A percentile compares a stretch with the other conserved stretches of the same genome.
These are phyloP conservation scores for Chlamydotis undulata DNA, from an alignment of 2,113 vertebrate species.

Conservation along the genomic window DNA sequence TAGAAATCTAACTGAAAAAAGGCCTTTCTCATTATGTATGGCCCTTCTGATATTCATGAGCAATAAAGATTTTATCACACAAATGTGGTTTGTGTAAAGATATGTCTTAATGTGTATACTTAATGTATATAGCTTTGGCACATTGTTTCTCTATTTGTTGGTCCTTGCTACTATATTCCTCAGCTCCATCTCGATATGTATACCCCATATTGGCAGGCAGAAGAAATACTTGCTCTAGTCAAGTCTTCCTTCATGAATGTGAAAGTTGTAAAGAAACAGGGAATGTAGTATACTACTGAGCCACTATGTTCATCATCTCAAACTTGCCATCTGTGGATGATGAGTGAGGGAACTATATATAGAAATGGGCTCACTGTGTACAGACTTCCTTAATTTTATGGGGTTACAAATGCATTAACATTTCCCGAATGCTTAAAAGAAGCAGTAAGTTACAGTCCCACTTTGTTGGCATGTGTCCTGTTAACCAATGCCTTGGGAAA, in stretches of 20 bases:
- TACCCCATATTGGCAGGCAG: not conserved
- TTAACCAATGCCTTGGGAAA: not conserved
- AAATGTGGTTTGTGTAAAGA: not conserved
- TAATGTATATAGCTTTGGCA: not conserved
- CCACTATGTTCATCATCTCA: not conserved
- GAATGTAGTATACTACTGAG: not conserved
- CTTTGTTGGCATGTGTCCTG: not conserved
- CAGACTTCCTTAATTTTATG: not conserved
- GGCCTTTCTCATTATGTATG: not conserved
- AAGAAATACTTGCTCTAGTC: not conserved
- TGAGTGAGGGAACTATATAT: not conserved
- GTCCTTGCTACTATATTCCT: not conserved
- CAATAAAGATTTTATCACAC: not conserved
- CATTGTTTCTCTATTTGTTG: not conserved
- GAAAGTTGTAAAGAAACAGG: conserved; percentile 3
- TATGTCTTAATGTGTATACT: not conserved
- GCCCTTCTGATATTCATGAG: not conserved
- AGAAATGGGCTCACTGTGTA: not conserved
- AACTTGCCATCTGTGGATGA: not conserved
- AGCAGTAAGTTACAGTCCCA: not conserved
- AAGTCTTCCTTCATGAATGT: not conserved
- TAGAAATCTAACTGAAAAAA: not conserved
- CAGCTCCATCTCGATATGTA: not conserved
- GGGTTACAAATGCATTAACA: not conserved
- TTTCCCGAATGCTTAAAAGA: not conserved